A percentile compares a stretch with the other conserved stretches of the same genome.
Evolutionary conservation across 2,797 vertebrate genomes (phyloP).

Genomic region (Aeoliscus strigatus): DNA sequence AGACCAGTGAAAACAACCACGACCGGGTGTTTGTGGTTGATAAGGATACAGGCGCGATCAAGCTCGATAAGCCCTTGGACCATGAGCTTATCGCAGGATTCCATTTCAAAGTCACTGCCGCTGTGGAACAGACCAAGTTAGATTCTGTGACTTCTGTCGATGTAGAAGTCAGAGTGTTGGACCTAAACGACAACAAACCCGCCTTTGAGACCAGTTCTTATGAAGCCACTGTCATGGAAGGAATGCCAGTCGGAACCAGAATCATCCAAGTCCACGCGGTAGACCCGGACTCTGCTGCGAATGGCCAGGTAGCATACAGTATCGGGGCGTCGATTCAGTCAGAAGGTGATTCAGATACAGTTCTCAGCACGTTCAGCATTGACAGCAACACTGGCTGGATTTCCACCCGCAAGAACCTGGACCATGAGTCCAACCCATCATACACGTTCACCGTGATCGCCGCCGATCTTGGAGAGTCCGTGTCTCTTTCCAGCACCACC

Average conservation of each 20-base stretch:
- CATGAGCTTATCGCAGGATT: constrained; percentile 79
- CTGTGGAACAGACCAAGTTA: constrained; percentile 79
- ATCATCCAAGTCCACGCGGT: constrained; percentile 86
- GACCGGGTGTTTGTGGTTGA: constrained; percentile 86
- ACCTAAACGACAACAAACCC: constrained; percentile 96
- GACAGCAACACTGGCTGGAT: constrained; percentile 96
- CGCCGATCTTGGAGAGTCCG: constrained; percentile 86
- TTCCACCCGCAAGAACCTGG: constrained; percentile 85
- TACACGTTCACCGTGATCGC: constrained; percentile 90
- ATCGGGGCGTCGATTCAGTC: constrained; percentile 70
- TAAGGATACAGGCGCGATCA: constrained; percentile 85
- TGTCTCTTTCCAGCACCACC: constrained; percentile 84
- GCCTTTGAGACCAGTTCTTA: constrained; percentile 84
- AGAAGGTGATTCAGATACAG: constrained; percentile 68
- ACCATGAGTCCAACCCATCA: constrained; percentile 86
- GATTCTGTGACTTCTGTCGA: constrained; percentile 84
- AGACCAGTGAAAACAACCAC: constrained; percentile 84
- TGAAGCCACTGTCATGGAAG: constrained; percentile 88
- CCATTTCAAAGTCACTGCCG: constrained; percentile 88
- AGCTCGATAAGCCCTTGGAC: constrained; percentile 90
- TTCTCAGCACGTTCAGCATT: constrained; percentile 80
- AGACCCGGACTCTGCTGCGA: constrained; percentile 87
- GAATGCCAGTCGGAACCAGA: constrained; percentile 85
- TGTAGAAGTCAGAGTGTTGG: constrained; percentile 87
- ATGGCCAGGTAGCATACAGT: constrained; percentile 91